phyloP scores from a whole-genome alignment of 2,797 vertebrate genomes.

The Delichon dasypus region DNA sequence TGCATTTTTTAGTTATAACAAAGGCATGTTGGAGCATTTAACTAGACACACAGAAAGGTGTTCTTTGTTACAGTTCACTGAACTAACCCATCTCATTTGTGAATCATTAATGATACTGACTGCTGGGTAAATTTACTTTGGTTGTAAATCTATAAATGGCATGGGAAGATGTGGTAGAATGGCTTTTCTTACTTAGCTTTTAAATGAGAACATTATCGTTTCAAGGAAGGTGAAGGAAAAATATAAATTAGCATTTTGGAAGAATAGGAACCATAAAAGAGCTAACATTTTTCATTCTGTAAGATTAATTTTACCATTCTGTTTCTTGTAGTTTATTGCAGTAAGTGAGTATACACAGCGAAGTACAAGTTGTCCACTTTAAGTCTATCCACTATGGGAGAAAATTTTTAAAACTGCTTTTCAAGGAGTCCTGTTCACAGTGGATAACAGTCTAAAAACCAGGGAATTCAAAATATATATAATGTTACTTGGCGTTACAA shows the following conservation, averaged over 20 bases:
- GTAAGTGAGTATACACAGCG: neutral
- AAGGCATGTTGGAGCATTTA: constrained; percentile 38
- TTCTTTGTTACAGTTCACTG: constrained; percentile 68
- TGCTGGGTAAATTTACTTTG: constrained; percentile 61
- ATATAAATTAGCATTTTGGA: neutral
- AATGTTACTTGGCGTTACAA: neutral
- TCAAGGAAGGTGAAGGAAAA: neutral
- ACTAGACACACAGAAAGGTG: constrained; percentile 30
- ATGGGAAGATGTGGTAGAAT: constrained; percentile 66
- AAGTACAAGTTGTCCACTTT: neutral
- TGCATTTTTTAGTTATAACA: constrained; percentile 36
- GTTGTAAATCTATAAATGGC: constrained; percentile 62
- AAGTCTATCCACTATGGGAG: neutral
- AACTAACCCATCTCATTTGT: constrained; percentile 61
- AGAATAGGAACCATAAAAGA: neutral
- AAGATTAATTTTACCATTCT: neutral
- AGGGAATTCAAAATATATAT: neutral
- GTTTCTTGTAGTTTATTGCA: neutral
- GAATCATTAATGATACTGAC: constrained; percentile 70
- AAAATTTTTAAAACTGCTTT: neutral
- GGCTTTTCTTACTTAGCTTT: constrained; percentile 60
- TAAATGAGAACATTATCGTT: constrained; percentile 20
- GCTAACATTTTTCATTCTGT: neutral
- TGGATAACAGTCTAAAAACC: neutral
- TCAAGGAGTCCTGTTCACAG: neutral